Evolutionary conservation across 1,140 invertebrate species (phyloP), one percentile per base, ranked within the genome.

Genomic region (Phenacoccus solenopsis): DNA sequence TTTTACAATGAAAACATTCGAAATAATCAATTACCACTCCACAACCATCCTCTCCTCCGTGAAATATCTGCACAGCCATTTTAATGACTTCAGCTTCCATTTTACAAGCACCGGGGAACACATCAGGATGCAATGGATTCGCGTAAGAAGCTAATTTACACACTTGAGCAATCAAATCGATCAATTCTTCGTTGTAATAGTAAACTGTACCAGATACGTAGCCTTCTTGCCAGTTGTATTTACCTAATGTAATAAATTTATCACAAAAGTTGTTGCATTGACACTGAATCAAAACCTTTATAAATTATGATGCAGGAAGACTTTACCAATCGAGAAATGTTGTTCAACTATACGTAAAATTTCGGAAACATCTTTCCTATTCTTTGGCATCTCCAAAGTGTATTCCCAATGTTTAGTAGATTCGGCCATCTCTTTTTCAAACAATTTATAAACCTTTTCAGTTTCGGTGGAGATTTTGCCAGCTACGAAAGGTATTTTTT

Each of bases 81-180:
- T 89, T 82, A 1, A 99, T 90, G 30, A 99, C 85, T 82, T 99
- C 97, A 0, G 96, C 92, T 81, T 99, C 98, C 95, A 99, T 98
- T 83, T 98, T 98, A 73, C 94, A 90, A 21, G 97, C 80, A 12
- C 96, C 96, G 21, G 96, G 96, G 79, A 99, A 99, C 13, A 99
- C 83, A 79, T 99, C 97, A 0, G 93, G 85, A 80, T 99, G 98
- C 1, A 99, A 81, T 0, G 97, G 98, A 83, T 99, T 99, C 0
- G 94, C 94, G 79, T 94, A 98, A 0, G 93, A 93, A 28, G 95
- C 90, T 67, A 88, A 81, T 1, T 86, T 81, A 82, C 95, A 98
- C 5, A 96, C 89, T 72, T 90, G 80, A 1, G 88, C 87, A 27
- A 95, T 84, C 7, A 98, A 79, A 9, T 87, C 77, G 16, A 86